phyloP scores from a whole-genome alignment of 2,113 vertebrate genomes.

The Cynocephalus volans region DNA sequence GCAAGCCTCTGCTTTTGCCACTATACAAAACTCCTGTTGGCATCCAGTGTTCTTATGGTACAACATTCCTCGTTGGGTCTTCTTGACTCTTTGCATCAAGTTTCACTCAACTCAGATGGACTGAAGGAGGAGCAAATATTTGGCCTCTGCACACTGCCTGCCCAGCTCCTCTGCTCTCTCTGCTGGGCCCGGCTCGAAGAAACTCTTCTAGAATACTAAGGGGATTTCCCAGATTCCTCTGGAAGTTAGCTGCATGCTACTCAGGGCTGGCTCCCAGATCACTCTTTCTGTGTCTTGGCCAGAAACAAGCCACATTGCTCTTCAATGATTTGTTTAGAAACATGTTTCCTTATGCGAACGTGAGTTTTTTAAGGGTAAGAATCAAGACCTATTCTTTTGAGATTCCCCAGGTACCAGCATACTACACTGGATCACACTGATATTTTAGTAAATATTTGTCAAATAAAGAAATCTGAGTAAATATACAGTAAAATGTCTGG shows the following conservation, averaged over 20 bases:
- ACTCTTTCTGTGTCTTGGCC: not conserved
- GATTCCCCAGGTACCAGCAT: not conserved
- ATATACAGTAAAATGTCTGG: not conserved
- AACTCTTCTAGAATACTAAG: not conserved
- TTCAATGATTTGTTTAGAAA: constrained; percentile 48
- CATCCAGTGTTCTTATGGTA: not conserved
- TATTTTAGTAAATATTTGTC: constrained; percentile 20
- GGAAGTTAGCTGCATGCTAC: not conserved
- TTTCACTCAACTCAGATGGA: not conserved
- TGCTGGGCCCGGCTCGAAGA: not conserved
- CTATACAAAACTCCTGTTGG: not conserved
- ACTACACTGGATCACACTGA: not conserved
- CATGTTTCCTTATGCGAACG: not conserved
- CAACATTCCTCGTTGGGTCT: not conserved
- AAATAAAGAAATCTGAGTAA: constrained; percentile 26
- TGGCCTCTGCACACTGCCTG: not conserved
- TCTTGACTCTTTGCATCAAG: constrained; percentile 2
- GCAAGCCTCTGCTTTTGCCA: not conserved
- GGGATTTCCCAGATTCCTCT: not conserved
- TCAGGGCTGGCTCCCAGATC: not conserved
- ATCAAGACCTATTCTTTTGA: not conserved
- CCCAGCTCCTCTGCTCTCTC: not conserved
- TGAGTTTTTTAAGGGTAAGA: not conserved
- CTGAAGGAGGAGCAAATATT: not conserved
- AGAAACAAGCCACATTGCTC: not conserved